phyloP scores from a whole-genome alignment of 2,113 vertebrate genomes.

The Daubentonia madagascariensis region DNA sequence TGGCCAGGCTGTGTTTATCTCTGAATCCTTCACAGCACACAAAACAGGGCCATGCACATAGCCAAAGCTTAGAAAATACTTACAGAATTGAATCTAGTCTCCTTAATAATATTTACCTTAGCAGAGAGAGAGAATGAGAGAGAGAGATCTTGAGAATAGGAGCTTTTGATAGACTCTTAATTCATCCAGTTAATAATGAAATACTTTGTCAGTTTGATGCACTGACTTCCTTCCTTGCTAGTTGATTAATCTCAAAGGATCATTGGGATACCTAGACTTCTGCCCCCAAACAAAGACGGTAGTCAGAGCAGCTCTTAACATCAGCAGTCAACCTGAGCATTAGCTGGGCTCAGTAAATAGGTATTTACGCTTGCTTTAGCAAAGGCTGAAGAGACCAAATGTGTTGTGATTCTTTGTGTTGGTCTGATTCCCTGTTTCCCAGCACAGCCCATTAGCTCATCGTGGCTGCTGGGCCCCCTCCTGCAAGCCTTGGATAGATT shows the following conservation, averaged over 20 bases:
- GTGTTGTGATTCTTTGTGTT: not conserved
- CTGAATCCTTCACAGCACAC: not conserved
- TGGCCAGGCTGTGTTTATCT: not conserved
- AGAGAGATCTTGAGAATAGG: not conserved
- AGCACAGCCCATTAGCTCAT: not conserved
- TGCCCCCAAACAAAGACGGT: not conserved
- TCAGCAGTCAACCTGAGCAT: not conserved
- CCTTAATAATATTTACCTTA: not conserved
- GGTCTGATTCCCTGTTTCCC: not conserved
- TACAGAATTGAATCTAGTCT: not conserved
- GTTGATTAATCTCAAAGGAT: not conserved
- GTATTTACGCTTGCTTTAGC: not conserved
- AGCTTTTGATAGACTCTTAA: not conserved
- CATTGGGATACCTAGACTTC: not conserved
- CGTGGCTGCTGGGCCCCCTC: not conserved
- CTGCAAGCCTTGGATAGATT: not conserved
- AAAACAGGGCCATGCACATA: not conserved
- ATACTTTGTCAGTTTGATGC: not conserved
- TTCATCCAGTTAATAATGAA: not conserved
- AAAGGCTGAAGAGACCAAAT: not conserved
- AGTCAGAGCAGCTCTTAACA: not conserved
- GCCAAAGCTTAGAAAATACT: conserved; percentile 30
- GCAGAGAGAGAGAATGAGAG: not conserved
- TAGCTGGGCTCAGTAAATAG: not conserved
- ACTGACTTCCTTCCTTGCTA: not conserved